Percentiles rank a stretch among this genome's conserved stretches.
Evolutionary conservation across 2,113 vertebrate species (phyloP).

Genomic region (Xyliphius kryptos): DNA sequence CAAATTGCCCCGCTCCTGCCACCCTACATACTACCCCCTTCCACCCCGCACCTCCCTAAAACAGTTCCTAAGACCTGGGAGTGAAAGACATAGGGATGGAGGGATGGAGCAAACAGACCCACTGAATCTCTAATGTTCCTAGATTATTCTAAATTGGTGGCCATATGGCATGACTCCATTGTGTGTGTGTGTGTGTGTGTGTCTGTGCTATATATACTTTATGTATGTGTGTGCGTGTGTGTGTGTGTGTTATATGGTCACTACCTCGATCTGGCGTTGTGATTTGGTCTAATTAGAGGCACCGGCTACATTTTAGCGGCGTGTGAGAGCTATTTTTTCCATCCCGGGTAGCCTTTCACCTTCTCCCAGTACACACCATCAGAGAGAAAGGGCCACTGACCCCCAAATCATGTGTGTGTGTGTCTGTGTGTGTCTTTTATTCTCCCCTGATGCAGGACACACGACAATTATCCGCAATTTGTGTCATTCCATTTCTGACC

Average conservation of each 20-base stretch:
- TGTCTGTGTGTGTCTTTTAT: conserved; percentile 59
- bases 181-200: too few species aligned
- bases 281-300: conserved; percentile 62
- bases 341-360: conserved; percentile 64
- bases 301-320: conserved; percentile 56
- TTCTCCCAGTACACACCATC: conserved; percentile 60
- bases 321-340: conserved; percentile 56
- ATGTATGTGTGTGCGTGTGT: too few species aligned
- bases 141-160: conserved; percentile 66
- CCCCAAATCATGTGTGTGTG: too few species aligned
- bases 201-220: too few species aligned
- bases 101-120: conserved; percentile 32
- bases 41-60: too few species aligned
- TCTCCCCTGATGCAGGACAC: conserved; percentile 50
- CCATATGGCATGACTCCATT: conserved; percentile 65
- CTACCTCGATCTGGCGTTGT: conserved; percentile 61
- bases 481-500: conserved; percentile 73
- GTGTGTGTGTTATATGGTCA: too few species aligned
- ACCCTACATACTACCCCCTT: too few species aligned
- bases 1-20: too few species aligned
- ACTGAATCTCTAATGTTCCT: conserved; percentile 47
- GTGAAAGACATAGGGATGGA: too few species aligned
- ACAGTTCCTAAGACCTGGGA: too few species aligned
- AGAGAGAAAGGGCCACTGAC: conserved; percentile 55
- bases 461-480: conserved; percentile 70